Percentiles rank a stretch among this genome's conserved stretches.
Conservation (phyloP, 2,888 invertebrate species). For the Trachelus iudaicus region DNA sequence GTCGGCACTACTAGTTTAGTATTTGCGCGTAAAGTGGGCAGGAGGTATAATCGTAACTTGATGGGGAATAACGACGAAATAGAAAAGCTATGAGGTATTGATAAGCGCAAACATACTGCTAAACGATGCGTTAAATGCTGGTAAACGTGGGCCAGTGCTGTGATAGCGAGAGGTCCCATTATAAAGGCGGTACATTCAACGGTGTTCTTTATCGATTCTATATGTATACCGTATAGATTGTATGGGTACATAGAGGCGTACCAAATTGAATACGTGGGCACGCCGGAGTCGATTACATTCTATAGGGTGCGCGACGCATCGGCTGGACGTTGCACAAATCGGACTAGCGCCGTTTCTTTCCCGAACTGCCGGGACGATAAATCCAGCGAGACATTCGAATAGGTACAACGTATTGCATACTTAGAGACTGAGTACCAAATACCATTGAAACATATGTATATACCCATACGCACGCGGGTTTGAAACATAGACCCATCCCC, state of each 20-base stretch:
- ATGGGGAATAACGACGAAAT: not conserved
- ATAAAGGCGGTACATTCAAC: not conserved
- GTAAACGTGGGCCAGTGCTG: not conserved
- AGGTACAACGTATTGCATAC: constrained; percentile 15
- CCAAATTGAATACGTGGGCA: not conserved
- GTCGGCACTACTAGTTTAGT: not conserved
- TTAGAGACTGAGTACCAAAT: constrained; percentile 2
- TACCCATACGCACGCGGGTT: constrained; percentile 7
- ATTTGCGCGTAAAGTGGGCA: not conserved
- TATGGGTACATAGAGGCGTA: not conserved
- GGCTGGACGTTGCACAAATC: not conserved
- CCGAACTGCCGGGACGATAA: constrained; percentile 15
- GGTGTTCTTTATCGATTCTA: not conserved
- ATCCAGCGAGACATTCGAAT: constrained; percentile 23
- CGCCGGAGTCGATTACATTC: not conserved
- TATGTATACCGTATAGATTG: not conserved
- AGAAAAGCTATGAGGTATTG: not conserved
- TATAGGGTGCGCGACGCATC: not conserved
- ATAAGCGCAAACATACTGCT: not conserved
- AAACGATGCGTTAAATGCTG: not conserved
- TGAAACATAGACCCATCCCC: constrained; percentile 23
- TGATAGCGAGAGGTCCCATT: not conserved
- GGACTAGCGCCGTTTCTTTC: not conserved
- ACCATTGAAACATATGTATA: constrained; percentile 30
- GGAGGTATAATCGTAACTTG: not conserved